Base-by-base conservation (phyloP, 1,140 invertebrate species). In the Euglossa dilemma region DNA sequence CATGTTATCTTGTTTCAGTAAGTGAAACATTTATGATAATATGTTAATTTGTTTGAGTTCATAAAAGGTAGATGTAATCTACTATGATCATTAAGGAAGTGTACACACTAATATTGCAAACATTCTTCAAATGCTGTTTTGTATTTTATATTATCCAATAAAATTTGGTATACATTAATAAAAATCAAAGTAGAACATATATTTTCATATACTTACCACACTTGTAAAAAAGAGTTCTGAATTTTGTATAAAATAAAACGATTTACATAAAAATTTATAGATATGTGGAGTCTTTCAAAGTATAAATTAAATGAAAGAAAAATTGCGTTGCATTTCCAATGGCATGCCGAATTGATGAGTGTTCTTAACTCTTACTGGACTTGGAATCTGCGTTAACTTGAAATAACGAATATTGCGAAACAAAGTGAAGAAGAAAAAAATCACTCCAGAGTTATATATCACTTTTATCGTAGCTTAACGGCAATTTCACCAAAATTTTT, bases 291-390 rank as follows among this genome's bases (percentile, higher is more conserved):
- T 50, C 8, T 52, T 75, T 66, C 9, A 57, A 72, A 72, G 16
- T 54, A 59, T 64, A 47, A 66, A 59, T 28, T n/a, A 73, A 16
- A 64, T 20, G 56, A 69, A 18, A 77, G 23, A 57, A 83, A 81
- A 67, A 54, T 77, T 83, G 74, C 79, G 92, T 93, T 94, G 93
- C 92, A 94, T 94, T 93, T 94, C 92, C 92, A 93, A 74, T 92
- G 93, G 92, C 89, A 91, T 75, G 84, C 85, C 86, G 83, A 87
- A 74, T 70, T 78, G 83, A 82, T 91, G 83, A 87, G 84, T 88
- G 83, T 89, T 92, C 64, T 88, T 91, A 87, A 89, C 79, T 91
- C 83, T 88, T 89, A 87, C 90, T 89, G 87, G 80, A 91, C 82
- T 84, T 91, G 85, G 83, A 91, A 89, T 90, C 85, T 90, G 74